phyloP scores from a whole-genome alignment of 2,113 vertebrate species.

The Lanius ludovicianus region DNA sequence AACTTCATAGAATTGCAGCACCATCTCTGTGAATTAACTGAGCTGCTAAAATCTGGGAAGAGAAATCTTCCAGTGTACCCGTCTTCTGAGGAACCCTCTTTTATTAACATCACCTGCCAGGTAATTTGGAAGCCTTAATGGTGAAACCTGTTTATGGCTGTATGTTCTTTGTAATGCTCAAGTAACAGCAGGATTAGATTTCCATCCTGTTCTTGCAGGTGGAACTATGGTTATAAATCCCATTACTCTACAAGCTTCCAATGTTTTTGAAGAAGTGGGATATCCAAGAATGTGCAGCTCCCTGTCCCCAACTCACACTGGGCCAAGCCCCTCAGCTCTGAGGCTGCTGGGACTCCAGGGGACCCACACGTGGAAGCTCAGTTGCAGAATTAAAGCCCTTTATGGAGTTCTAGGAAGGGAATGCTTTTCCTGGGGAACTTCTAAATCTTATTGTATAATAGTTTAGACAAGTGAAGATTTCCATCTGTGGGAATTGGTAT shows the following conservation, averaged over 20 bases:
- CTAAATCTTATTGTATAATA: background rate
- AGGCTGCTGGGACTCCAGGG: background rate
- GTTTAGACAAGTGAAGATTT: background rate
- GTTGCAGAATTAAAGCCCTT: background rate
- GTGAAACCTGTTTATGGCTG: background rate
- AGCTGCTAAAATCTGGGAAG: conserved; percentile 79
- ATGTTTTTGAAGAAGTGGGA: background rate
- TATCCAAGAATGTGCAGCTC: background rate
- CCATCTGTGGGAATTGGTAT: background rate
- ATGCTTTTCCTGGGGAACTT: background rate
- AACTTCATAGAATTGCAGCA: conserved; percentile 83
- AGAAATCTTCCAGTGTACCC: conserved; percentile 77
- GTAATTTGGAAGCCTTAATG: conserved; percentile 72
- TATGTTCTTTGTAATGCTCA: background rate
- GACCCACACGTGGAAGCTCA: background rate
- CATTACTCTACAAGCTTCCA: background rate
- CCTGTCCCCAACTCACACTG: fast-evolving
- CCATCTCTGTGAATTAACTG: conserved; percentile 80
- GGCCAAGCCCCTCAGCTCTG: background rate
- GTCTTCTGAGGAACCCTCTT: conserved; percentile 78
- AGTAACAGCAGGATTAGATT: background rate
- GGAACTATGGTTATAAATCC: background rate
- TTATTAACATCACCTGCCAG: conserved; percentile 88
- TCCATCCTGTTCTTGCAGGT: background rate
- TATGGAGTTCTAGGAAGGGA: background rate